Evolutionary conservation across 2,888 invertebrate genomes (phyloP).

Genomic region (Leucoptera coffeella): DNA sequence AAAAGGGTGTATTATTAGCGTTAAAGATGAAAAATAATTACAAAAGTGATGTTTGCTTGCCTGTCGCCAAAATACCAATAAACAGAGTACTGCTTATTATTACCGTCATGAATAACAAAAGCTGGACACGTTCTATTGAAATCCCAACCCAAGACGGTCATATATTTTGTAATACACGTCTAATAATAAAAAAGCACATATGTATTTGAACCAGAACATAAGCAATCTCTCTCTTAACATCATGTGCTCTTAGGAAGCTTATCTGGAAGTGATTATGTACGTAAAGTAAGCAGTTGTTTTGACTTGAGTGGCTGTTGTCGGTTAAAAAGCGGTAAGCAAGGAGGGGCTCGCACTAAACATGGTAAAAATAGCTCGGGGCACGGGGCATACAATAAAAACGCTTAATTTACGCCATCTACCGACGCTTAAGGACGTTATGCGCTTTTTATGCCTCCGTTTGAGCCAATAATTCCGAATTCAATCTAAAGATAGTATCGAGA

Average conservation of each 20-base stretch:
- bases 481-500: conserved; percentile 10
- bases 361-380: conserved; percentile 23
- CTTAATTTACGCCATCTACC: conserved; percentile 42
- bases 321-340: conserved; percentile 28
- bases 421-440: conserved; percentile 48
- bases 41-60: no score
- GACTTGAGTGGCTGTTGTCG: conserved; percentile 9
- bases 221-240: neutral
- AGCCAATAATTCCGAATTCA: conserved; percentile 32
- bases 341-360: conserved; percentile 38
- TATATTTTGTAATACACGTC: no score
- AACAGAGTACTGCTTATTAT: no score
- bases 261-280: no score
- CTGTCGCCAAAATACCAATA: no score
- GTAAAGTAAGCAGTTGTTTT: neutral
- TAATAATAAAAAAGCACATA: no score
- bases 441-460: conserved; percentile 47
- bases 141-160: no score
- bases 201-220: neutral
- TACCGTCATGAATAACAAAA: no score
- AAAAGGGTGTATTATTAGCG: no score
- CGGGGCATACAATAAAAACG: conserved; percentile 33
- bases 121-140: no score
- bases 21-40: no score
- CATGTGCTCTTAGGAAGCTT: no score